These are phyloP conservation scores for Entomobrya multifasciata DNA, from an alignment of 2,888 invertebrate genomes.

Conservation along the genomic window DNA sequence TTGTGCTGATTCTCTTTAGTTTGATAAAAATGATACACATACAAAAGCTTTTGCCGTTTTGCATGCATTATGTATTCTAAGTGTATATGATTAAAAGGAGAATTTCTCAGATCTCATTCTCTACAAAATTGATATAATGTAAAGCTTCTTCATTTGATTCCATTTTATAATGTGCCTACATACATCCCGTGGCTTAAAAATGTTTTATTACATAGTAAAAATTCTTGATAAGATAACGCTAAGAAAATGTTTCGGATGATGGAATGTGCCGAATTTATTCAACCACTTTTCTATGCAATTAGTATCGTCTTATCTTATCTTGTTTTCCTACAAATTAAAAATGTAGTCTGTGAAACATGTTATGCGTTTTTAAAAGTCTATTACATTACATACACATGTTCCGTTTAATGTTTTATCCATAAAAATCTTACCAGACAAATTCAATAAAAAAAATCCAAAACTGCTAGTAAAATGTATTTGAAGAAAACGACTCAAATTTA, in stretches of 20 bases:
- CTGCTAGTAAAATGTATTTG: too few relatives aligned
- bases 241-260: not conserved
- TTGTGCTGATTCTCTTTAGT: slow-evolving; percentile 52
- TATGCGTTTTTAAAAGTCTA: too few relatives aligned
- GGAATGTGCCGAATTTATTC: slow-evolving; percentile 43
- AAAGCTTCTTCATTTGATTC: not conserved
- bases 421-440: too few relatives aligned
- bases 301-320: too few relatives aligned
- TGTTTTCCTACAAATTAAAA: too few relatives aligned
- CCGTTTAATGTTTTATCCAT: not conserved
- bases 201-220: too few relatives aligned
- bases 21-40: slow-evolving; percentile 29
- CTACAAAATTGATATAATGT: not conserved
- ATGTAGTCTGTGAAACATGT: too few relatives aligned
- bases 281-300: not conserved
- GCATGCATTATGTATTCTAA: slow-evolving; percentile 1
- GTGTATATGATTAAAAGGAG: not conserved
- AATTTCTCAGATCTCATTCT: not conserved
- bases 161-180: too few relatives aligned
- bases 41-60: not conserved
- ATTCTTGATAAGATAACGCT: not conserved
- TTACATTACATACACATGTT: too few relatives aligned
- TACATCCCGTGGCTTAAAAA: too few relatives aligned
- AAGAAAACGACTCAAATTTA: too few relatives aligned
- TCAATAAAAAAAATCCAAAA: too few relatives aligned